phyloP scores from a whole-genome alignment of 2,113 vertebrate genomes.

The Equus quagga region DNA sequence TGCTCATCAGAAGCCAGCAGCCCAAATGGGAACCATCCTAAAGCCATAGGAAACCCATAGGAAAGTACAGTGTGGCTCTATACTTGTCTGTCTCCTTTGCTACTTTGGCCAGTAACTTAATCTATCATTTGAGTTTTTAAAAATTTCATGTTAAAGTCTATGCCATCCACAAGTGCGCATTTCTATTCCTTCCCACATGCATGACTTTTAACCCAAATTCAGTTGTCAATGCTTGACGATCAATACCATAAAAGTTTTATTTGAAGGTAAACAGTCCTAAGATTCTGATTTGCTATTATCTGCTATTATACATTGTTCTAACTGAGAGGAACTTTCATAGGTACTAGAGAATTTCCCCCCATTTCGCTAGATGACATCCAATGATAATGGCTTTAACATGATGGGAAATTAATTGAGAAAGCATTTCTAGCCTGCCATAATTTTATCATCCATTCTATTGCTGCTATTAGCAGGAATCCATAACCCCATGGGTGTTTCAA shows the following conservation, averaged over 20 bases:
- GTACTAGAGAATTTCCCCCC: constrained; percentile 73
- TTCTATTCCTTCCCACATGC: not conserved
- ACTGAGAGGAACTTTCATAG: constrained; percentile 79
- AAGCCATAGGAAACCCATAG: not conserved
- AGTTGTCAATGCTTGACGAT: constrained; percentile 62
- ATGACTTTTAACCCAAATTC: constrained; percentile 65
- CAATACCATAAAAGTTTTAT: constrained; percentile 78
- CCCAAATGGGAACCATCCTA: not conserved
- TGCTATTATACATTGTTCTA: constrained; percentile 71
- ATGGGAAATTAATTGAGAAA: constrained; percentile 90
- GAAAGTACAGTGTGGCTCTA: not conserved
- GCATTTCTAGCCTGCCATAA: constrained; percentile 85
- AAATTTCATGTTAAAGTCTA: not conserved
- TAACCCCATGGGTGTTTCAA: constrained; percentile 87
- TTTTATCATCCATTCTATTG: constrained; percentile 85
- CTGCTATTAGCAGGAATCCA: constrained; percentile 88
- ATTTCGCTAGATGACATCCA: constrained; percentile 85
- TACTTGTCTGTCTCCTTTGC: not conserved
- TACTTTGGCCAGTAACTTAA: not conserved
- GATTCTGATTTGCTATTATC: constrained; percentile 54
- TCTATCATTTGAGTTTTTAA: not conserved
- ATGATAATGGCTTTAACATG: constrained; percentile 88
- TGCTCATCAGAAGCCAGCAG: not conserved
- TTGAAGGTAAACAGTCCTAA: constrained; percentile 78
- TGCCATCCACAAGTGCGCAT: not conserved